A percentile compares a stretch with the other conserved stretches of the same genome.
phyloP scores from a whole-genome alignment of 2,888 invertebrate genomes.

The Agonopterix alstromeriana region DNA sequence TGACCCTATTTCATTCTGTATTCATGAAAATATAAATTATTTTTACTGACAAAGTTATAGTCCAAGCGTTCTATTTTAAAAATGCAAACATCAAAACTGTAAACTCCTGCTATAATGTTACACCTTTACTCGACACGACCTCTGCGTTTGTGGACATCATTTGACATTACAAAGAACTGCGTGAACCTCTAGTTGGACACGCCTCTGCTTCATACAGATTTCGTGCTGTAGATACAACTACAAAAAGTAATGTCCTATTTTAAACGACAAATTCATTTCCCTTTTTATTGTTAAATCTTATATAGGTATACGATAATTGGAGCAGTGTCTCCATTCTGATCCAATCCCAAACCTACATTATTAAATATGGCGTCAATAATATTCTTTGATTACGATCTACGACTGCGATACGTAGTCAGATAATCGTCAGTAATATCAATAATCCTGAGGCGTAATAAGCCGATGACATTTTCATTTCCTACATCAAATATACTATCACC shows the following conservation, averaged over 20 bases:
- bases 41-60: too few relatives aligned
- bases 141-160: conserved; percentile 8
- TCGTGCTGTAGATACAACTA: conserved; percentile 15
- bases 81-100: conserved; percentile 23
- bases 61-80: too few relatives aligned
- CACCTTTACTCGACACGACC: conserved; percentile 15
- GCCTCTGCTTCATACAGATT: conserved; percentile 14
- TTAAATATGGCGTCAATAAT: conserved; percentile 1
- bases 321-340: not conserved
- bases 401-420: conserved; percentile 8
- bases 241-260: too few relatives aligned
- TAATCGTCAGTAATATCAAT: conserved; percentile 48
- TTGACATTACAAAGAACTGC: conserved; percentile 17
- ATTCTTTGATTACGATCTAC: conserved; percentile 14
- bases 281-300: too few relatives aligned
- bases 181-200: conserved; percentile 43
- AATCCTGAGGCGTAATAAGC: conserved; percentile 58
- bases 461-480: conserved; percentile 73
- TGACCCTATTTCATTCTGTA: too few relatives aligned
- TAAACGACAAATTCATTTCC: too few relatives aligned
- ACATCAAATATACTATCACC: conserved; percentile 52
- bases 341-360: not conserved
- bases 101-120: conserved; percentile 15
- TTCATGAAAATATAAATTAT: too few relatives aligned
- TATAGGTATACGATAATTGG: too few relatives aligned